These are phyloP conservation scores for Neodon shergylaensis DNA, from an alignment of 2,113 vertebrate genomes.

Conservation along the genomic window DNA sequence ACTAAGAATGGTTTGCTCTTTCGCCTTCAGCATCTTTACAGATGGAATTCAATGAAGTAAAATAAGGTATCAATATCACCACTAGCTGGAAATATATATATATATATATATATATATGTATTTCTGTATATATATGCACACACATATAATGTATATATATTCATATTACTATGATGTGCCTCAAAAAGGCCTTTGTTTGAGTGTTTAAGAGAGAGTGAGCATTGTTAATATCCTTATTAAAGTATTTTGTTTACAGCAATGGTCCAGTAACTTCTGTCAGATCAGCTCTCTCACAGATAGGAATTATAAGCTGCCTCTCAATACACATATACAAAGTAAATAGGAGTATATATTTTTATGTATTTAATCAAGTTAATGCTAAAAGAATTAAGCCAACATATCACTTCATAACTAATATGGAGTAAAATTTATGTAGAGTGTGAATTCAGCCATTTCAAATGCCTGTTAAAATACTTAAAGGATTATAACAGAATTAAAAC, in stretches of 20 bases:
- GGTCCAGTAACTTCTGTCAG: background rate
- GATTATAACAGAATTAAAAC: background rate
- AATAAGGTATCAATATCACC: background rate
- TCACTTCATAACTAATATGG: background rate
- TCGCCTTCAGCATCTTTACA: background rate
- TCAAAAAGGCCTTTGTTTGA: background rate
- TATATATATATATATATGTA: background rate
- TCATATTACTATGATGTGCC: background rate
- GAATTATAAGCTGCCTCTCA: background rate
- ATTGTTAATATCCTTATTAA: background rate
- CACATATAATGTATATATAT: background rate
- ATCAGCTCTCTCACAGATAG: background rate
- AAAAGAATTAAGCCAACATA: background rate
- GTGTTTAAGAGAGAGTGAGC: background rate
- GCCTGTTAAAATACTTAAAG: background rate
- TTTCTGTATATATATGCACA: too few species aligned
- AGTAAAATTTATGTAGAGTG: background rate
- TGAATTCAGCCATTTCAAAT: background rate
- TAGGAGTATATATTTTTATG: background rate
- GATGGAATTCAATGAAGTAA: background rate
- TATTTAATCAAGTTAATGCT: background rate
- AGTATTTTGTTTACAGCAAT: constrained; percentile 4
- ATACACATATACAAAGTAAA: background rate
- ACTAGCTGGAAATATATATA: background rate
- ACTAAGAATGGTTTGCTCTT: background rate